Evolutionary conservation across 2,797 vertebrate species (phyloP).

Genomic region (Oreochromis grahami): DNA sequence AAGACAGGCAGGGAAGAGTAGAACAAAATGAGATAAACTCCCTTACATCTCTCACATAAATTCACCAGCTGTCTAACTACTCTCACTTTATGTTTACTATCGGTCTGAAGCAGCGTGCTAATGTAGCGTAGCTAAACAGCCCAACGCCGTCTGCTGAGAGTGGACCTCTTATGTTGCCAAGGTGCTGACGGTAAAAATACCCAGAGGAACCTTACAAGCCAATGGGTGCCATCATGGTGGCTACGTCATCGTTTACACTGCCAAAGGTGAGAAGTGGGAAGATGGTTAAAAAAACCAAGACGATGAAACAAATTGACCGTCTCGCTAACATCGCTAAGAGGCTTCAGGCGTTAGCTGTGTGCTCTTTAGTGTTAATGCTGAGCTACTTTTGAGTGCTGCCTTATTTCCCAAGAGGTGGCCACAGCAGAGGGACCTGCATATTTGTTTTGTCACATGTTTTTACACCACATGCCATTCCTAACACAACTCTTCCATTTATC

Average conservation of each 20-base stretch:
- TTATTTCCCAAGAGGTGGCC: neutral
- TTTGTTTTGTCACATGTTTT: neutral
- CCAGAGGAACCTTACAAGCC: neutral
- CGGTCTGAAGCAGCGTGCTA: neutral
- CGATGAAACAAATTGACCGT: rapidly evolving
- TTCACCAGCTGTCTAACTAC: neutral
- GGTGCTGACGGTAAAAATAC: neutral
- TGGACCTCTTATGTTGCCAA: neutral
- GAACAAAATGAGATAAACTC: neutral
- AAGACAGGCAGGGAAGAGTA: neutral
- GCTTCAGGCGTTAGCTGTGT: neutral
- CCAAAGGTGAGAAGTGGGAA: neutral
- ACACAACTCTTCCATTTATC: neutral
- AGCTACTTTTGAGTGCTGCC: neutral
- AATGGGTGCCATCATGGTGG: neutral
- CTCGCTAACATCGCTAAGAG: neutral
- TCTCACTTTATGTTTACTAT: neutral
- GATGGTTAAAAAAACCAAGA: neutral
- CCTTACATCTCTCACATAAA: neutral
- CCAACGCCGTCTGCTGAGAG: neutral
- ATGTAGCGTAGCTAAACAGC: neutral
- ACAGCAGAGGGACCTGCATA: neutral
- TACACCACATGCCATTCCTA: neutral
- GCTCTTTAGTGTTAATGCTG: neutral
- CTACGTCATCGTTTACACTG: neutral